phyloP scores from a whole-genome alignment of 1,140 invertebrate species.

The Atta cephalotes region DNA sequence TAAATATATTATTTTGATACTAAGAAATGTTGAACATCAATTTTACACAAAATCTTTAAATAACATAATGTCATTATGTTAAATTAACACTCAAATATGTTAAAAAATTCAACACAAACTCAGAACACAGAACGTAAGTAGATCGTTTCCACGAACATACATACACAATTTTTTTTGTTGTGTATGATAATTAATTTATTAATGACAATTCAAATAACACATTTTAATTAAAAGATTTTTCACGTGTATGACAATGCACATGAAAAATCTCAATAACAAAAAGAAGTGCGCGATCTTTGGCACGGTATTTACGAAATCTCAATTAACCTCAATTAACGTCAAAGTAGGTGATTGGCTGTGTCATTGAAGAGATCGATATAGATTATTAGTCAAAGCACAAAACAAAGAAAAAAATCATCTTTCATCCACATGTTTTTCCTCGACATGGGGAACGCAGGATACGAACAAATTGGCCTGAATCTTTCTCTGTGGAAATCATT shows the following conservation, averaged over 20 bases:
- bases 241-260: neutral
- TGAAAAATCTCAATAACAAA: neutral
- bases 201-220: neutral
- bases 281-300: neutral
- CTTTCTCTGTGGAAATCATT: slow-evolving; percentile 55
- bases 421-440: neutral
- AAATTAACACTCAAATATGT: too few species aligned
- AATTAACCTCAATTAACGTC: slow-evolving; percentile 36
- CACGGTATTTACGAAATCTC: neutral
- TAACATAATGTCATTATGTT: too few species aligned
- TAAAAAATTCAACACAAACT: too few species aligned
- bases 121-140: too few species aligned
- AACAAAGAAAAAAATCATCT: slow-evolving; percentile 9
- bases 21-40: too few species aligned
- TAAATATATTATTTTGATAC: too few species aligned
- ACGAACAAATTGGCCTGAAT: slow-evolving; percentile 53
- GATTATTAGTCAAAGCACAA: slow-evolving; percentile 12
- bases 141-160: too few species aligned
- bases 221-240: too few species aligned
- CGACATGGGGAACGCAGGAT: slow-evolving; percentile 30
- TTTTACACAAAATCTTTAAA: too few species aligned
- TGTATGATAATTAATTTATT: neutral
- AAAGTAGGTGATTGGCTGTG: neutral
- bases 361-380: slow-evolving; percentile 30
- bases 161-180: too few species aligned